These are phyloP conservation scores for Nyctereutes procyonoides DNA, from an alignment of 2,113 vertebrate genomes.

Conservation along the genomic window DNA sequence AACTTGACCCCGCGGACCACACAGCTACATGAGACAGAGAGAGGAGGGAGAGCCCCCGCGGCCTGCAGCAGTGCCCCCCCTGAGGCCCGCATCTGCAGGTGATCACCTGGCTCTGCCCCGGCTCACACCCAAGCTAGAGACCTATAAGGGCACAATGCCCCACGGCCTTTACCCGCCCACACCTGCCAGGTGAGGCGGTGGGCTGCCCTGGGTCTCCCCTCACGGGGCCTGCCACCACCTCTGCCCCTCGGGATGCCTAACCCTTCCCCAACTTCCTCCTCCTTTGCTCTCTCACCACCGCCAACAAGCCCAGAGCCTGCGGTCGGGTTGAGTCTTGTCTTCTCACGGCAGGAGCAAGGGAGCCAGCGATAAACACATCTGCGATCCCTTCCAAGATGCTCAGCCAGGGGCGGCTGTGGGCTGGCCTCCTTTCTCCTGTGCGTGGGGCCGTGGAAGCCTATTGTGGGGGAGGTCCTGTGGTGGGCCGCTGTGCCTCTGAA, in stretches of 20 bases:
- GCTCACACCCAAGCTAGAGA: not conserved
- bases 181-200: constrained; percentile 66
- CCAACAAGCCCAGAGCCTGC: constrained; percentile 83
- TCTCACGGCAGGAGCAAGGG: constrained; percentile 65
- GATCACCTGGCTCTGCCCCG: not conserved
- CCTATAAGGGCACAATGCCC: not conserved
- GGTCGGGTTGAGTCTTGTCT: constrained; percentile 83
- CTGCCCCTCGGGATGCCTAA: not conserved
- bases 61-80: fast-evolving
- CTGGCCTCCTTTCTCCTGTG: not conserved
- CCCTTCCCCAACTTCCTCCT: constrained; percentile 29
- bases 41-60: fast-evolving
- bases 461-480: not conserved
- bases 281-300: constrained; percentile 73
- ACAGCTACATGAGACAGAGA: fast-evolving
- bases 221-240: constrained; percentile 72
- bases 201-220: constrained; percentile 69
- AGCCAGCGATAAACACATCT: constrained; percentile 73
- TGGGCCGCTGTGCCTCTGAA: not conserved
- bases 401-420: not conserved
- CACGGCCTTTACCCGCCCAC: constrained; percentile 50
- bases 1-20: not conserved
- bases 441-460: not conserved
- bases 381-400: constrained; percentile 66
- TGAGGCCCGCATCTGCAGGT: fast-evolving